Evolutionary conservation across 2,797 vertebrate species (phyloP).

Genomic region (Pipistrellus pipistrellus): DNA sequence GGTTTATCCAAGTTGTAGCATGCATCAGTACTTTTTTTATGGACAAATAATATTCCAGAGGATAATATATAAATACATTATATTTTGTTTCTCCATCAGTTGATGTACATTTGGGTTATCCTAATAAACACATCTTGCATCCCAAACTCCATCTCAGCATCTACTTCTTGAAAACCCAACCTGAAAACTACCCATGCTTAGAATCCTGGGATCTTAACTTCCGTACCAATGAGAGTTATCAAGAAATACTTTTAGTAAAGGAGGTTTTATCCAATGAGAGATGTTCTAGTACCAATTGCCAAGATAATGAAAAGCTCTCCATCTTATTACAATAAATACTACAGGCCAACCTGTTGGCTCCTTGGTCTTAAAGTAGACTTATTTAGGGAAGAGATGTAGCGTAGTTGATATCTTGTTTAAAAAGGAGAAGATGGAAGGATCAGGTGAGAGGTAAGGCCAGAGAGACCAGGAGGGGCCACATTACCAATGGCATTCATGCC

Average conservation of each 20-base stretch:
- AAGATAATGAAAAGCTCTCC: constrained; percentile 8
- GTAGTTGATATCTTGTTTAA: neutral
- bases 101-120: constrained; percentile 8
- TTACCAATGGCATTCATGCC: neutral
- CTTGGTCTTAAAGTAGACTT: neutral
- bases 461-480: neutral
- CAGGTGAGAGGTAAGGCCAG: neutral
- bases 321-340: neutral
- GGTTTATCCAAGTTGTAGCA: neutral
- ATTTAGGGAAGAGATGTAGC: neutral
- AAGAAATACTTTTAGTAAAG: constrained; percentile 16
- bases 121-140: neutral
- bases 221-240: neutral
- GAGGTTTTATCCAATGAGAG: neutral
- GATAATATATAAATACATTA: neutral
- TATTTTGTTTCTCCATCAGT: neutral
- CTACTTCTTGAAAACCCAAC: neutral
- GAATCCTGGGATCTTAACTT: neutral
- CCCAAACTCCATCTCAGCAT: neutral
- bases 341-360: neutral
- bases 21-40: neutral
- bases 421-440: neutral
- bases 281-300: neutral
- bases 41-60: neutral
- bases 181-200: neutral